Evolutionary conservation across 2,113 vertebrate genomes (phyloP).

Genomic region (Hystrix brachyura): DNA sequence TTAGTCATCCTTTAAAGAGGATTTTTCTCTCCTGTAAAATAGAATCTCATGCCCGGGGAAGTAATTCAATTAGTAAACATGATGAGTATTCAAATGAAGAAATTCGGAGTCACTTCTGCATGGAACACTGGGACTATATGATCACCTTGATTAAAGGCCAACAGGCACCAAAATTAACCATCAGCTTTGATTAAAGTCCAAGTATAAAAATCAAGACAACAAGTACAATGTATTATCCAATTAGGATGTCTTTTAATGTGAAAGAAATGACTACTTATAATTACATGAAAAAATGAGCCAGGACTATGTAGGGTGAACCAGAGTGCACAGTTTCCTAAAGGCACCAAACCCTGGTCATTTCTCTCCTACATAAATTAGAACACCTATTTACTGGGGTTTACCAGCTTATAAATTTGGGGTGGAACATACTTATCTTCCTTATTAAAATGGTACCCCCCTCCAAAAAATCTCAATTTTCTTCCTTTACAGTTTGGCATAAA

Average conservation of each 20-base stretch:
- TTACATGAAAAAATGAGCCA: not conserved
- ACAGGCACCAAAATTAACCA: not conserved
- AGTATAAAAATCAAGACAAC: not conserved
- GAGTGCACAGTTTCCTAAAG: not conserved
- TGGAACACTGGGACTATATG: not conserved
- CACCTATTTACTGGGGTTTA: not conserved
- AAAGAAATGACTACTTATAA: not conserved
- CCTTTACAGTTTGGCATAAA: not conserved
- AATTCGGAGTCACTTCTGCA: not conserved
- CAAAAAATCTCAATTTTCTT: not conserved
- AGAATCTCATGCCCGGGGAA: not conserved
- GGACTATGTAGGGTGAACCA: not conserved
- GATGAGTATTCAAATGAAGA: not conserved
- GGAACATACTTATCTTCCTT: not conserved
- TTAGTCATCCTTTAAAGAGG: not conserved
- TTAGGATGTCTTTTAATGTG: not conserved
- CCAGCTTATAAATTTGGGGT: not conserved
- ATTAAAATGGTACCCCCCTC: not conserved
- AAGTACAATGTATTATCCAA: not conserved
- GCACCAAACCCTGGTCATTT: not conserved
- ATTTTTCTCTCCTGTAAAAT: not conserved
- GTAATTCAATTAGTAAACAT: constrained; percentile 44
- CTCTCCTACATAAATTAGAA: not conserved
- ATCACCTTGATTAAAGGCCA: not conserved
- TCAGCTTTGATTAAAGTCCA: not conserved